Percentiles rank a stretch among this genome's conserved stretches.
Conservation (phyloP, 2,888 invertebrate species). For the Onthophagus sagittarius region DNA sequence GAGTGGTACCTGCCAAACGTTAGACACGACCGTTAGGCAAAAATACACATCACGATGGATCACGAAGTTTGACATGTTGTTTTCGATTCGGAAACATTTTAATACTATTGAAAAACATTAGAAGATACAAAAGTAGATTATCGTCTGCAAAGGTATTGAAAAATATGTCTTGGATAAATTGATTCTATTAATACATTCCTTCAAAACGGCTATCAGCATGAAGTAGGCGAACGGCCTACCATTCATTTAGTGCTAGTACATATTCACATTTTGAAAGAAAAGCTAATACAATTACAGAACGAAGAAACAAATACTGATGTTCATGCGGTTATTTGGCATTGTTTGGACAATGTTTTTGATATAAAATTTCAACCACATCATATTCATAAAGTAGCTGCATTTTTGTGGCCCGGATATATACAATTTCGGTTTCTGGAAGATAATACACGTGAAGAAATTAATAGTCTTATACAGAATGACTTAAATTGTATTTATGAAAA, state of each 20-base stretch:
- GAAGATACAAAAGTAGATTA: constrained; percentile 4
- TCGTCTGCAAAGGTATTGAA: constrained; percentile 5
- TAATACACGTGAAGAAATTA: constrained; percentile 4
- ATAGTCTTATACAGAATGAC: constrained; percentile 5
- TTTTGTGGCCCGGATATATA: constrained; percentile 2
- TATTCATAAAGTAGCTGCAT: constrained; percentile 6
- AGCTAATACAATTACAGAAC: background rate
- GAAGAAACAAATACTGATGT: background rate
- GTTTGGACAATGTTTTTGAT: constrained; percentile 10
- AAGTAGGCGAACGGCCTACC: background rate
- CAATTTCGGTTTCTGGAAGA: constrained; percentile 3
- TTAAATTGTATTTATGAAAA: constrained; percentile 4
- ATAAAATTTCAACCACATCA: constrained; percentile 2
- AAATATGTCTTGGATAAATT: background rate
- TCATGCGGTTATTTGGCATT: constrained; percentile 1
- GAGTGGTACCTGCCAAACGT: too few species aligned
- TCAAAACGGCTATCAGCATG: constrained; percentile 5
- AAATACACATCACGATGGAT: too few species aligned
- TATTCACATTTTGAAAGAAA: constrained; percentile 6
- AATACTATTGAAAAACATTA: constrained; percentile 4
- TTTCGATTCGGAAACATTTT: constrained; percentile 8
- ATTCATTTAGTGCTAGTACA: constrained; percentile 7
- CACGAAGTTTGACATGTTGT: constrained; percentile 1
- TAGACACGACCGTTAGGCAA: too few species aligned
- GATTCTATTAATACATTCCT: constrained; percentile 4